Conservation (phyloP, 2,113 vertebrate genomes). For the Trichechus manatus region DNA sequence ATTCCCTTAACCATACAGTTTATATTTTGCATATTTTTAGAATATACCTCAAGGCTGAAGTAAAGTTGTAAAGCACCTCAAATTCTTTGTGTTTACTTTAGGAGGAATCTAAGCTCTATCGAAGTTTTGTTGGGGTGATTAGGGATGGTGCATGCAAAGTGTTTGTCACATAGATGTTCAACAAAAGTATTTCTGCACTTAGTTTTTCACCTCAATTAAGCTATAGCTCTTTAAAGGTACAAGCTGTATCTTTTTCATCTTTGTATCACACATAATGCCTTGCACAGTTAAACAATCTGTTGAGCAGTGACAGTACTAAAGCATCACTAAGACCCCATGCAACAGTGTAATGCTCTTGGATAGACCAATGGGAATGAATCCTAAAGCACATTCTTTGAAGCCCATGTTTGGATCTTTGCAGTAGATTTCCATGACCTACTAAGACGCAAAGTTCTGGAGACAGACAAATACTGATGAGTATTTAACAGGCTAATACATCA, state of each 20-base stretch:
- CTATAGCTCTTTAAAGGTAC: conserved; percentile 32
- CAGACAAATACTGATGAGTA: background rate
- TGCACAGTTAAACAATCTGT: background rate
- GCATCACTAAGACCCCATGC: background rate
- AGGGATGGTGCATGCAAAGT: background rate
- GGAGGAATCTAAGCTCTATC: background rate
- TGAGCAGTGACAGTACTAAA: background rate
- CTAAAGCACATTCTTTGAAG: background rate
- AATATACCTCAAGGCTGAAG: conserved; percentile 46
- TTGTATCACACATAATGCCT: background rate
- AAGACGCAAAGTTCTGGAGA: background rate
- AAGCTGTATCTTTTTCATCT: background rate
- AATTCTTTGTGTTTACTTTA: conserved; percentile 27
- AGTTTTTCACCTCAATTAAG: conserved; percentile 18
- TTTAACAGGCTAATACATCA: background rate
- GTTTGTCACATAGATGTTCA: background rate
- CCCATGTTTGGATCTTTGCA: background rate
- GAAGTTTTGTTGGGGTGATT: background rate
- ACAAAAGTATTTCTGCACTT: background rate
- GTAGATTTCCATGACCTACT: conserved; percentile 13
- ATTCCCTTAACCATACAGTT: background rate
- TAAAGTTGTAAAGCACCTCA: conserved; percentile 5
- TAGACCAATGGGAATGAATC: background rate
- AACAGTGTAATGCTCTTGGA: background rate
- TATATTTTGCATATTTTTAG: conserved; percentile 45